Base-by-base conservation (phyloP, 2,113 vertebrate genomes). In the Anas platyrhynchos region DNA sequence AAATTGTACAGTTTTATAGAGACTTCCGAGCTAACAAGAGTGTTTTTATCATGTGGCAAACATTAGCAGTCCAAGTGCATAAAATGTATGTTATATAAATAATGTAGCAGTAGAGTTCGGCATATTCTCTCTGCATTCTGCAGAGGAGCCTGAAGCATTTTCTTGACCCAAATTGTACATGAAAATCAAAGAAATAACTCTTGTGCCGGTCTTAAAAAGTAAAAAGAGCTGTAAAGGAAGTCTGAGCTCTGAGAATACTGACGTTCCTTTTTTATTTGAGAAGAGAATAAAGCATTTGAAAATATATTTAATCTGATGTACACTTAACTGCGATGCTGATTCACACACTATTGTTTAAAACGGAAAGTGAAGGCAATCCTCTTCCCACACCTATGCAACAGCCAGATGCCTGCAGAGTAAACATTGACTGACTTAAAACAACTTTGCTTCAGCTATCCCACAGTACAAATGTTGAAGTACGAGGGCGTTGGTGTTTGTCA, bases 241-340 rank as follows among this genome's bases (percentile, higher is more conserved):
- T 69, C 88, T 82, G 13, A 23, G 75, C 78, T 94, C 94, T 94
- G 91, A 94, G 73, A 96, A 94, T 89, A 94, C 29, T 0, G 1
- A 16, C 48, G 75, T 82, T 72, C 50, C 73, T 96, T 95, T 96
- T 97, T 83, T 96, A 86, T 97, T 97, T 36, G 46, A 94, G 97
- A 96, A 83, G 85, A 95, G 91, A 98, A 97, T 91, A 97, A 97
- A 97, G 79, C 94, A 83, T 95, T 97, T 87, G 86, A 92, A 97
- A 97, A 97, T 90, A 76, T 89, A 89, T 96, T 97, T 97, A 43
- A 86, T 95, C 92, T 97, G 87, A 86, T 69, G 86, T 83, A 59
- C 77, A 66, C 89, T 94, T 95, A 86, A 94, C 95, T 89, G 89
- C 73, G 97, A 88, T 21, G 54, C 86, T 94, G 92, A 88, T 96